These are phyloP conservation scores for Myodes glareolus DNA, from an alignment of 2,113 vertebrate species.

Conservation along the genomic window DNA sequence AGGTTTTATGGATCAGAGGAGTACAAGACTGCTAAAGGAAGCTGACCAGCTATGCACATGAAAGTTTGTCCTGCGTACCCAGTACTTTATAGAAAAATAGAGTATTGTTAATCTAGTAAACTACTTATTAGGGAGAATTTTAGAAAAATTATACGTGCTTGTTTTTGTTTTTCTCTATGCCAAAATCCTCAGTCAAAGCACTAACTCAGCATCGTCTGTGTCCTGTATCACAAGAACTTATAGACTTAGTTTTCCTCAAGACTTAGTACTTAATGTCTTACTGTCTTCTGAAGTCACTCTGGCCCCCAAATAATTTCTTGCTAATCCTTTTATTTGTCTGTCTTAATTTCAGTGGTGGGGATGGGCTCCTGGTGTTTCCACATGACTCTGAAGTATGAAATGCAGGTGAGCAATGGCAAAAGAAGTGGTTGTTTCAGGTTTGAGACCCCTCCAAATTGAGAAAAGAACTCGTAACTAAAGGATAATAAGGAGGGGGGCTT, in stretches of 20 bases:
- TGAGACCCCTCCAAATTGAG: constrained; percentile 42
- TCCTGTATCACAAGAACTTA: constrained; percentile 31
- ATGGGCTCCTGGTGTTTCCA: constrained; percentile 99
- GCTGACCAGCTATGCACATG: neutral
- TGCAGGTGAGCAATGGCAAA: constrained; percentile 92
- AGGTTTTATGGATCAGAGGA: constrained; percentile 7
- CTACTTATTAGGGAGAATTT: constrained; percentile 2
- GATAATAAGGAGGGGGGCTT: neutral
- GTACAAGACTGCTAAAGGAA: neutral
- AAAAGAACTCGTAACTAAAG: neutral
- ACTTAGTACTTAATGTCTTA: constrained; percentile 55
- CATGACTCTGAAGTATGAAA: constrained; percentile 99
- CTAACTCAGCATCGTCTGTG: neutral
- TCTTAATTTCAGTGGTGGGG: constrained; percentile 93
- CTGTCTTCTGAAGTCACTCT: constrained; percentile 48
- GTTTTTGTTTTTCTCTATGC: constrained; percentile 1
- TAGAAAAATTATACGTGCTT: neutral
- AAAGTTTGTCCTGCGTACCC: constrained; percentile 8
- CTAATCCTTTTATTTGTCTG: constrained; percentile 73
- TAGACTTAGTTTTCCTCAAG: constrained; percentile 55
- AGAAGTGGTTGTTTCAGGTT: constrained; percentile 57
- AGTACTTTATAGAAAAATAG: constrained; percentile 44
- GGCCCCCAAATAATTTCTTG: constrained; percentile 39
- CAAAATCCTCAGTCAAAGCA: constrained; percentile 33
- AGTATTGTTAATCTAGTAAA: neutral